Evolutionary conservation across 2,113 vertebrate genomes (phyloP).

Genomic region (Caretta caretta): DNA sequence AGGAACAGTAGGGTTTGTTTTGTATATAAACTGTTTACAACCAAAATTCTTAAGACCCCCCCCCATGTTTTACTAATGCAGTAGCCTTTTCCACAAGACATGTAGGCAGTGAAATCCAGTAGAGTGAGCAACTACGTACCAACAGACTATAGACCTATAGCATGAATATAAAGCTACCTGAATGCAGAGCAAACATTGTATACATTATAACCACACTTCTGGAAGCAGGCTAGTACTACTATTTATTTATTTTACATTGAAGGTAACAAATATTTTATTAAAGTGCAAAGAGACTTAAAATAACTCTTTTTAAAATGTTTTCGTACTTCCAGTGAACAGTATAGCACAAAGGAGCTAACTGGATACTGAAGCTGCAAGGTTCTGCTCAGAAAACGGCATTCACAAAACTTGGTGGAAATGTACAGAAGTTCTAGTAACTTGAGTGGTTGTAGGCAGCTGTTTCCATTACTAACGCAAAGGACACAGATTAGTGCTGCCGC

Average conservation of each 20-base stretch:
- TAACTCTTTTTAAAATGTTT: neutral
- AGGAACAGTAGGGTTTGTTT: neutral
- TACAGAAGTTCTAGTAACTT: accelerated
- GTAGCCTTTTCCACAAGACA: neutral
- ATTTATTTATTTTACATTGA: neutral
- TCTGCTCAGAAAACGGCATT: neutral
- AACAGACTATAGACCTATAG: neutral
- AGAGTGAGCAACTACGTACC: neutral
- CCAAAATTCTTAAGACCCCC: neutral
- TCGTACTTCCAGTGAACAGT: too few relatives aligned
- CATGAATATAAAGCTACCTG: neutral
- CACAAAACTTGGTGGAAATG: neutral
- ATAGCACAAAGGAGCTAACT: neutral
- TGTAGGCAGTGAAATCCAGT: neutral
- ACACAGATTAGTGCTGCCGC: neutral
- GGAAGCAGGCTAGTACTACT: neutral
- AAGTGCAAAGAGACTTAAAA: neutral
- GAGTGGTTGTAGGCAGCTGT: neutral
- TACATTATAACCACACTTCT: neutral
- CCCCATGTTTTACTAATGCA: neutral
- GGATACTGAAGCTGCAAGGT: neutral
- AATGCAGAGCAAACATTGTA: neutral
- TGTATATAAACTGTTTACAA: neutral
- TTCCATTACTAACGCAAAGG: neutral
- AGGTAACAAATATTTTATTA: neutral